Evolutionary conservation across 2,113 vertebrate genomes (phyloP), one percentile per base, ranked within the genome.

Genomic region (Numenius arquata): DNA sequence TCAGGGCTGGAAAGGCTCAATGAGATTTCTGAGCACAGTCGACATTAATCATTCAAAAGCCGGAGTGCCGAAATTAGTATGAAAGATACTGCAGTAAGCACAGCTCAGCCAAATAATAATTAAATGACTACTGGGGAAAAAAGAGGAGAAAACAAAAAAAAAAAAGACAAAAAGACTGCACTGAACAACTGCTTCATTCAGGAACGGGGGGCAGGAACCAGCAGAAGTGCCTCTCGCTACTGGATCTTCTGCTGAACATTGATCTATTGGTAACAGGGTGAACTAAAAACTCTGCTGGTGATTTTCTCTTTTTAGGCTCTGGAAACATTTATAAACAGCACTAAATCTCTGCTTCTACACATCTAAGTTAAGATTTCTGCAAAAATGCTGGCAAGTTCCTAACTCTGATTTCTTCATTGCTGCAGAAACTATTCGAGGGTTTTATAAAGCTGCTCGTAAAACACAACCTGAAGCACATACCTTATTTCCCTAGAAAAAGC

Each of bases 51-150:
- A 95, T 95, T 95, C 71, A 91, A 52, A 89, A 83, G 72, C 40
- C 53, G 65, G 70, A 96, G 75, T n/a, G 65, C 55, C 68, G 78
- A 68, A 95, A 95, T 92, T 84, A 92, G 78, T 73, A 68, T 50
- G 78, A 80, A 87, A 94, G 68, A 71, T 26, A 84, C 79, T 81
- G 92, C 82, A 96, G 78, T 55, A 85, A 83, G 75, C 3, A 3
- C 47, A 74, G 79, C 78, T 83, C 3, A 6, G 85, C 85, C 85
- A 96, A 96, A 90, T 78, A 96, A 93, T 96, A 86, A 95, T 85
- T 89, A 93, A 94, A 92, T 89, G 13, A 92, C 38, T 92, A 43
- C 56, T 71, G n/a, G 43, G n/a, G 23, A 25, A 59, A 67, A 34
- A 59, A 32, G 30, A 7, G 48, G 15, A 22, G 12, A 15, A 34